These are phyloP conservation scores for Hassar affinis DNA, from an alignment of 2,113 vertebrate species.

Conservation along the genomic window DNA sequence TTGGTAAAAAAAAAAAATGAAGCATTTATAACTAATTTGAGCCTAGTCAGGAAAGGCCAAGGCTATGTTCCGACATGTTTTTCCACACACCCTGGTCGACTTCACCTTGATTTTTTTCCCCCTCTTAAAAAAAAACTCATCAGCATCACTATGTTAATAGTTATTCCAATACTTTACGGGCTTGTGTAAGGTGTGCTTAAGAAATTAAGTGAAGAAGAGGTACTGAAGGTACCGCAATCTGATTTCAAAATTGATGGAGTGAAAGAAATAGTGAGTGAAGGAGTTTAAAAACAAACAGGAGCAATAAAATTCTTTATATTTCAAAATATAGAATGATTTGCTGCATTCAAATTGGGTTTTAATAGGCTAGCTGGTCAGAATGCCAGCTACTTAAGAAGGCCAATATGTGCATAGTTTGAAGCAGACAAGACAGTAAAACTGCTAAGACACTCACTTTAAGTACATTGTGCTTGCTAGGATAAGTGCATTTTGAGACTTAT, in stretches of 20 bases:
- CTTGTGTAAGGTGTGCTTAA: background rate
- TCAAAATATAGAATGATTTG: background rate
- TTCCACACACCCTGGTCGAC: background rate
- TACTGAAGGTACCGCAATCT: background rate
- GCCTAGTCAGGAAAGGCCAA: background rate
- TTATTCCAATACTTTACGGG: background rate
- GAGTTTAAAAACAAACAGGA: background rate
- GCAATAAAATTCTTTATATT: slow-evolving; percentile 3
- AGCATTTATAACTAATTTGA: slow-evolving; percentile 6
- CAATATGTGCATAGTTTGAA: background rate
- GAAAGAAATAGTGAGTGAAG: background rate
- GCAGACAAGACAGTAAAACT: background rate
- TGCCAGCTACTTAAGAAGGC: background rate
- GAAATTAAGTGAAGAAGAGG: background rate
- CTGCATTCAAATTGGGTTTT: background rate
- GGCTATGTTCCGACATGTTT: background rate
- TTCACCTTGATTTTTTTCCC: background rate
- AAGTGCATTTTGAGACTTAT: background rate
- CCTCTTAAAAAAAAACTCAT: background rate
- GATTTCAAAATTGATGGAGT: background rate
- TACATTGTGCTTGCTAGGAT: slow-evolving; percentile 13
- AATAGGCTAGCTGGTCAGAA: background rate
- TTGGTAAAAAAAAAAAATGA: background rate
- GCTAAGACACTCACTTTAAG: background rate
- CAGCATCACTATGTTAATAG: no score